Conservation (phyloP, 2,113 vertebrate species). For the Grallaria varia region DNA sequence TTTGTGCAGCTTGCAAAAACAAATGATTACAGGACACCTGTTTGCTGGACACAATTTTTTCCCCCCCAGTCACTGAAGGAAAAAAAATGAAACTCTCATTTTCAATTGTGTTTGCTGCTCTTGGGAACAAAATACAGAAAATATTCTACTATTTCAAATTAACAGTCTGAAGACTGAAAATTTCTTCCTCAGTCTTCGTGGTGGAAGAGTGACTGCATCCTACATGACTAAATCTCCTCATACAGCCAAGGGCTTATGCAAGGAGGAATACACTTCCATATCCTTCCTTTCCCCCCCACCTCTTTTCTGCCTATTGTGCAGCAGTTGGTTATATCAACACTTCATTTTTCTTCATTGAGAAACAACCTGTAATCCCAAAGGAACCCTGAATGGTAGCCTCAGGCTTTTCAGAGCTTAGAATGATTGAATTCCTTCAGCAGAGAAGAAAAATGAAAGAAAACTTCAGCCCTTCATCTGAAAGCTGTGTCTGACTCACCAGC, state of each 20-base stretch:
- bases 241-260: background rate
- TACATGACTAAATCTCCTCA: background rate
- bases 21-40: background rate
- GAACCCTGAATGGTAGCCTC: background rate
- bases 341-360: background rate
- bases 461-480: background rate
- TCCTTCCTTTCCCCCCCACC: background rate
- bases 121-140: background rate
- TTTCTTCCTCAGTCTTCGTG: background rate
- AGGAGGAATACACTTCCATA: background rate
- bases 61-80: background rate
- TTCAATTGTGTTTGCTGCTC: background rate
- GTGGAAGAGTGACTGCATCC: background rate
- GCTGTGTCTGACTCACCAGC: constrained; percentile 32
- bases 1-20: background rate
- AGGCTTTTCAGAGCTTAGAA: background rate
- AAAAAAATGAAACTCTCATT: background rate
- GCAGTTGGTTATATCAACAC: background rate
- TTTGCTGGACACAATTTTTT: background rate
- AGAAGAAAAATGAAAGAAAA: background rate
- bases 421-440: background rate
- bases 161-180: background rate
- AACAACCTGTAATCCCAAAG: background rate
- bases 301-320: background rate
- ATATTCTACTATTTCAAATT: background rate